A percentile compares a stretch with the other conserved stretches of the same genome.
These are phyloP conservation scores for Meteorus colon DNA, from an alignment of 2,888 invertebrate genomes.

Conservation along the genomic window DNA sequence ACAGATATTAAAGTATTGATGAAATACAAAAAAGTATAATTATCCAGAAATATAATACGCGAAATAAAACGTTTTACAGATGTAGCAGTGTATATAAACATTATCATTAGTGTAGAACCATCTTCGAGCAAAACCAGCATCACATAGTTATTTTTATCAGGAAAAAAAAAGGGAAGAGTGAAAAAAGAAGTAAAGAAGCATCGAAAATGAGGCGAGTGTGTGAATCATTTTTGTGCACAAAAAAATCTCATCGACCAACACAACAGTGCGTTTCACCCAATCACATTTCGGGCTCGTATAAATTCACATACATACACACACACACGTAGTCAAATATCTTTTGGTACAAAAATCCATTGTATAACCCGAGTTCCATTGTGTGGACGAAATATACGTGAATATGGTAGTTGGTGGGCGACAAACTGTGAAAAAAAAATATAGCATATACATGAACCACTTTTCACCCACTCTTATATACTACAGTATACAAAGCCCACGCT, in stretches of 20 bases:
- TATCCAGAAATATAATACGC: too few species aligned
- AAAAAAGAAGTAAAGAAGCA: too few species aligned
- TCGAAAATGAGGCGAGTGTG: background rate
- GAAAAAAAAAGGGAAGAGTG: too few species aligned
- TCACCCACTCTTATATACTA: conserved; percentile 20
- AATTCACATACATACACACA: background rate
- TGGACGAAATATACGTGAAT: conserved; percentile 30
- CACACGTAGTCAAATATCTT: conserved; percentile 49
- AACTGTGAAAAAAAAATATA: conserved; percentile 24
- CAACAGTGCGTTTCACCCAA: conserved; percentile 38
- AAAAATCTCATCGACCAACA: background rate
- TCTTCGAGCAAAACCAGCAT: too few species aligned
- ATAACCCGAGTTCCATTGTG: conserved; percentile 48
- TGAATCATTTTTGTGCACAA: background rate
- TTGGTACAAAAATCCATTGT: conserved; percentile 52
- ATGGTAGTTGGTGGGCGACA: conserved; percentile 29
- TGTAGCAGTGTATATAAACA: too few species aligned
- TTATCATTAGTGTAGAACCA: too few species aligned
- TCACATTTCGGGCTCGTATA: conserved; percentile 39
- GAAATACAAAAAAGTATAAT: too few species aligned
- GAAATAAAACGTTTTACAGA: too few species aligned
- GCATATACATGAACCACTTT: conserved; percentile 8
- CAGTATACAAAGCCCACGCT: conserved; percentile 45
- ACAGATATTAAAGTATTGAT: too few species aligned
- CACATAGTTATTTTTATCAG: too few species aligned